Conservation (phyloP, 1,140 invertebrate genomes). For the Eulimnadia texana region DNA sequence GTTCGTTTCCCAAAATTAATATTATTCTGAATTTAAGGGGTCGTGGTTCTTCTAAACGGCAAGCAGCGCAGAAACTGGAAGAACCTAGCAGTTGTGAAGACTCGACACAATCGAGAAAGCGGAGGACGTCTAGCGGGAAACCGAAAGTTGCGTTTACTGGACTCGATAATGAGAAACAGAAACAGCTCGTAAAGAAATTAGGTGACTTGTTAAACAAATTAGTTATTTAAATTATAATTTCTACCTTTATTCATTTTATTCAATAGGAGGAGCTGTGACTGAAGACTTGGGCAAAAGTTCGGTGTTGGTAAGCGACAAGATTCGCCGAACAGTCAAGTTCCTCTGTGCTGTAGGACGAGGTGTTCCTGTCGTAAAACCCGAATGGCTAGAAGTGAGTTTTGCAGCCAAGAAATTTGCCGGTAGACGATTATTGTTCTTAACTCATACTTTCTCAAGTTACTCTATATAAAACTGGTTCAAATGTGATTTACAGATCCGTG, state of each 20-base stretch:
- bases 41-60: no score
- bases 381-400: conserved; percentile 31
- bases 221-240: no score
- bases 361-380: conserved; percentile 30
- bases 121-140: no score
- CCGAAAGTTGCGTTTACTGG: neutral
- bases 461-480: no score
- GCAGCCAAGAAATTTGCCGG: conserved; percentile 13
- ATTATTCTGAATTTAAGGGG: no score
- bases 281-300: conserved; percentile 27
- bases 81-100: no score
- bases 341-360: conserved; percentile 31
- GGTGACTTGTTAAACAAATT: neutral
- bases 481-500: conserved; percentile 24
- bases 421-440: neutral
- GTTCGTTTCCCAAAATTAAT: no score
- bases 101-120: no score
- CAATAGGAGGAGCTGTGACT: conserved; percentile 29
- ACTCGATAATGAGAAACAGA: neutral
- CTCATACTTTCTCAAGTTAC: neutral
- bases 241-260: no score
- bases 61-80: no score
- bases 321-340: conserved; percentile 36
- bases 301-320: conserved; percentile 35
- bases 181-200: neutral